These are phyloP conservation scores for Subanguina moxae DNA, from an alignment of 1,140 invertebrate species.

Conservation along the genomic window DNA sequence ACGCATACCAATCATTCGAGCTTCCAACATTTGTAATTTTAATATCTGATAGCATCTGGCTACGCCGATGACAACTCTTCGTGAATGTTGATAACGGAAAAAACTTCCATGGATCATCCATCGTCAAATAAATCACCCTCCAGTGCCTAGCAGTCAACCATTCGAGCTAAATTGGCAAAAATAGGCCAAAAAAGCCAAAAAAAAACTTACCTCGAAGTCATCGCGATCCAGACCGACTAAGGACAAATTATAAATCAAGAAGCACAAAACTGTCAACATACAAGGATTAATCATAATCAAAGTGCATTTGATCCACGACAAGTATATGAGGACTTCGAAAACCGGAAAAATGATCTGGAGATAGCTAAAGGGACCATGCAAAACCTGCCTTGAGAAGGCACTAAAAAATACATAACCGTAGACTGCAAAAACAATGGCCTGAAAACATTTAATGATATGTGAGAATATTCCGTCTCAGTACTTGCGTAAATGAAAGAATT, in stretches of 20 bases:
- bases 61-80: neutral
- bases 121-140: neutral
- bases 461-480: neutral
- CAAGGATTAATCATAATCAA: conserved; percentile 5
- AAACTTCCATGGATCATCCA: conserved; percentile 2
- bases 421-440: conserved; percentile 4
- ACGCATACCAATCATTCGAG: too few species aligned
- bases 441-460: neutral
- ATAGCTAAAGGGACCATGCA: neutral
- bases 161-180: neutral
- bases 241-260: too few species aligned
- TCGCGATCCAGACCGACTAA: neutral
- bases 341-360: neutral
- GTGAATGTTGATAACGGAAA: neutral
- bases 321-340: neutral
- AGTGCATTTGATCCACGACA: conserved; percentile 4
- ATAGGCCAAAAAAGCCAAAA: neutral
- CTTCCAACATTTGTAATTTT: too few species aligned
- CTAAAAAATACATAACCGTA: neutral
- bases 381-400: neutral
- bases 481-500: neutral
- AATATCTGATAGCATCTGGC: too few species aligned
- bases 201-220: conserved; percentile 4
- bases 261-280: too few species aligned
- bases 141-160: conserved; percentile 1